phyloP scores from a whole-genome alignment of 1,140 invertebrate species.

The Metaphire vulgaris region DNA sequence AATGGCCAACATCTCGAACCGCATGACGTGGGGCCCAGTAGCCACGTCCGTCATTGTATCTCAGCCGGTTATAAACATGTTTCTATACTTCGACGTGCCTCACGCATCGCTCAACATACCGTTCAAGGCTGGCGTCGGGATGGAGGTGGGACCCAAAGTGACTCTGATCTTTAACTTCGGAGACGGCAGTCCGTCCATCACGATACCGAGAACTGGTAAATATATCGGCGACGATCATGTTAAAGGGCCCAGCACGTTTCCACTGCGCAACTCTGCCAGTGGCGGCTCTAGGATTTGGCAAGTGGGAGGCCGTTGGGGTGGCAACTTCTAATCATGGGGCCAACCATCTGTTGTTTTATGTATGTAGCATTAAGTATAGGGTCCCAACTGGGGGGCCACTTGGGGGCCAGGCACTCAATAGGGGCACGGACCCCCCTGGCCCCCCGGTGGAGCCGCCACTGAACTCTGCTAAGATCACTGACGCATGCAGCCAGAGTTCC shows the following conservation, averaged over 20 bases:
- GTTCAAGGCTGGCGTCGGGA: slow-evolving; percentile 31
- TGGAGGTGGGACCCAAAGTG: slow-evolving; percentile 32
- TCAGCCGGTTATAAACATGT: slow-evolving; percentile 33
- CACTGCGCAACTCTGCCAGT: too few relatives aligned
- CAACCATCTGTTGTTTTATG: too few relatives aligned
- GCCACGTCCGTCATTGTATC: slow-evolving; percentile 30
- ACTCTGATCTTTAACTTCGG: slow-evolving; percentile 34
- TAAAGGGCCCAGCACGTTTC: background rate
- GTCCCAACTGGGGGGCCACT: too few relatives aligned
- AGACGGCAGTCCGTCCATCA: slow-evolving; percentile 22
- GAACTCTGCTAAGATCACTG: too few relatives aligned
- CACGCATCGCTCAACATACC: slow-evolving; percentile 32
- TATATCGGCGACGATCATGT: background rate
- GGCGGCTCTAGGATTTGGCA: too few relatives aligned
- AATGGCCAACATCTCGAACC: slow-evolving; percentile 34
- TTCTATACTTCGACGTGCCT: slow-evolving; percentile 21
- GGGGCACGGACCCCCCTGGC: too few relatives aligned
- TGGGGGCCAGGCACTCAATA: too few relatives aligned
- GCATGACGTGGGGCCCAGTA: slow-evolving; percentile 30
- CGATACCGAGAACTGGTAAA: slow-evolving; percentile 26
- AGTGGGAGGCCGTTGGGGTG: too few relatives aligned
- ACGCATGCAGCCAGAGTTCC: too few relatives aligned
- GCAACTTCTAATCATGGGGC: too few relatives aligned
- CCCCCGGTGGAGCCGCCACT: too few relatives aligned
- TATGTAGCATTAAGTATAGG: too few relatives aligned